Base-by-base conservation (phyloP, 2,113 vertebrate species). In the Oncorhynchus mykiss region DNA sequence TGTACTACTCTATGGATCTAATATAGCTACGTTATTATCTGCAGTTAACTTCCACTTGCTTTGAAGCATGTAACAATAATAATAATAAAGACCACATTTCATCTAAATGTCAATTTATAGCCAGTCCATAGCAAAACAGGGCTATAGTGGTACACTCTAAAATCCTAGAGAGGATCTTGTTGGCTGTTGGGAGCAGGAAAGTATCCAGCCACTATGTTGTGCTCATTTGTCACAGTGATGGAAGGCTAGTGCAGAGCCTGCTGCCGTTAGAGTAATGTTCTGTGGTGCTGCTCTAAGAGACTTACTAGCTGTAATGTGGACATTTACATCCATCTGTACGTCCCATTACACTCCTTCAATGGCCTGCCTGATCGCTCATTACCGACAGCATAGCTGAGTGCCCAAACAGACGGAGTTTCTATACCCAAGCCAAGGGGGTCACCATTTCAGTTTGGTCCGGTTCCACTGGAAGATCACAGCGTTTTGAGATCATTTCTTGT, bases 171-270 rank as follows among this genome's bases (percentile, higher is more conserved):
- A 62, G 59, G 20, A 22, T n/a, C n/a, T 24, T 62, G 18, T 62
- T 62, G n/a, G 59, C 59, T 62, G 13, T 62, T 18, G 20, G 54
- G 54, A 57, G 54, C 20, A 18, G 14, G 54, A 57, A 20, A 2
- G 6, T 11, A 62, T 74, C 16, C 16, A 18, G 16, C 51, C 51
- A 54, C 16, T 91, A 71, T 69, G 1, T 39, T 73, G 67, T 80
- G 57, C 85, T 92, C 82, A 78, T 92, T 89, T 91, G 76, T 92
- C 85, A 91, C 1, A 0, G 0, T 84, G 87, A 91, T 65, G 82
- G 82, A 83, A 78, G 79, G 9, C 54, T 74, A 62, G 79, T 87
- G 70, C 73, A 5, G 39, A 72, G 4, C 73, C 74, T 59, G 70
- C 78, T 72, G 49, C 27, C 5, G 39, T 80, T 78, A 45, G 82